A percentile compares a stretch with the other conserved stretches of the same genome.
phyloP scores from a whole-genome alignment of 2,113 vertebrate genomes.

The Nycticryphes semicollaris region DNA sequence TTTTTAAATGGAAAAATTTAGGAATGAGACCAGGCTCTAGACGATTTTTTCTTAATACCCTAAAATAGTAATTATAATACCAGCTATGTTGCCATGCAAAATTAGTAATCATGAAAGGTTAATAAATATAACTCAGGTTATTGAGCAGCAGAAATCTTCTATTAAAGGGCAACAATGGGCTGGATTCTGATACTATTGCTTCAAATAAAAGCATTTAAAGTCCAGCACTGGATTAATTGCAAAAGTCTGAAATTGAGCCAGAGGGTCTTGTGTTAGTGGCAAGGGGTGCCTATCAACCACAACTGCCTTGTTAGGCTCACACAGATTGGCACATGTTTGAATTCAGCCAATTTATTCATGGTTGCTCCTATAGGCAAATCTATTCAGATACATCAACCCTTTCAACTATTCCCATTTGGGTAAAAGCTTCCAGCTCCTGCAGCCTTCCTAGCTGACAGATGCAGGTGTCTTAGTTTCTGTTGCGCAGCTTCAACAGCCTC shows the following conservation, averaged over 20 bases:
- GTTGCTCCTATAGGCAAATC: not conserved
- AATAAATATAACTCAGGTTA: not conserved
- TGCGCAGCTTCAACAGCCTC: not conserved
- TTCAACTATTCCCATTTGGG: conserved; percentile 3
- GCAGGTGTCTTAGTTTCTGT: not conserved
- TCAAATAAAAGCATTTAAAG: not conserved
- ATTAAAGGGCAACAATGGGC: fast-evolving
- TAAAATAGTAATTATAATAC: not conserved
- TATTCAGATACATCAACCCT: not conserved
- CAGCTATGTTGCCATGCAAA: not conserved
- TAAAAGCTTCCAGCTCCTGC: conserved; percentile 5
- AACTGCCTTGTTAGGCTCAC: not conserved
- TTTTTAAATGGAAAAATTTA: not conserved
- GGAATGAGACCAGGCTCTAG: not conserved
- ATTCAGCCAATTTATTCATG: not conserved
- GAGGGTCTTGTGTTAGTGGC: not conserved
- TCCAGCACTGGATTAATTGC: not conserved
- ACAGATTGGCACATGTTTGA: not conserved
- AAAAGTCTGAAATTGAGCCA: not conserved
- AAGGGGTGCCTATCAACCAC: not conserved
- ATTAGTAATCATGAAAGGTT: not conserved
- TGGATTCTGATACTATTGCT: not conserved
- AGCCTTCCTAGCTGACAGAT: conserved; percentile 11
- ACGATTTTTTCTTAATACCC: not conserved
- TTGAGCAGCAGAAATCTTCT: not conserved